A percentile compares a stretch with the other conserved stretches of the same genome.
These are phyloP conservation scores for Ondatra zibethicus DNA, from an alignment of 2,113 vertebrate genomes.

Conservation along the genomic window DNA sequence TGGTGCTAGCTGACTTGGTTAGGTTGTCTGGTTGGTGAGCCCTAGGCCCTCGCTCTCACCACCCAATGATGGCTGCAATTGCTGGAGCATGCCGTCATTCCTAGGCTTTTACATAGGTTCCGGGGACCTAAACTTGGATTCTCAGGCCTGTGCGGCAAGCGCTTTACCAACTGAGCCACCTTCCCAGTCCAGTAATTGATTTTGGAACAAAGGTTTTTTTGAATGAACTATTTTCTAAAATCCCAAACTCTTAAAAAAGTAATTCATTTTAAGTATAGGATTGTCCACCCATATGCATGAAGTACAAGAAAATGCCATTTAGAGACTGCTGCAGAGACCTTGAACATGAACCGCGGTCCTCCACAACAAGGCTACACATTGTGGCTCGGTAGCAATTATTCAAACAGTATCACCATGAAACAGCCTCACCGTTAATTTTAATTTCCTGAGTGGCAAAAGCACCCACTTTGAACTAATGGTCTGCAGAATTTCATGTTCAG, in stretches of 20 bases:
- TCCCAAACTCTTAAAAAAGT: neutral
- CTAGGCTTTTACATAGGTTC: neutral
- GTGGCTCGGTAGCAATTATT: neutral
- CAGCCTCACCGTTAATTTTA: neutral
- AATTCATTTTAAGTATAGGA: neutral
- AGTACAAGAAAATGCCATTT: slow-evolving; percentile 23
- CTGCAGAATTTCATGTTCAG: neutral
- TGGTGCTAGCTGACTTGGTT: neutral
- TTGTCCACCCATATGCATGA: neutral
- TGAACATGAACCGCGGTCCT: neutral
- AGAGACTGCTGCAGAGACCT: neutral
- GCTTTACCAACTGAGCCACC: neutral
- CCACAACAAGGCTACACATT: neutral
- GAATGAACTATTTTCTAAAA: neutral
- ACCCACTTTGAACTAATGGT: slow-evolving; percentile 34
- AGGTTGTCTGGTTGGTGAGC: neutral
- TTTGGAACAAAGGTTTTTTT: neutral
- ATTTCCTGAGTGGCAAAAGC: slow-evolving; percentile 46
- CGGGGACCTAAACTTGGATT: neutral
- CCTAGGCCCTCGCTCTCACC: no score
- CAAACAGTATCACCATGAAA: neutral
- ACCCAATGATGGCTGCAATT: no score
- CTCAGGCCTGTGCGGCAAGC: no score
- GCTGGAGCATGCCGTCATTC: fast-evolving
- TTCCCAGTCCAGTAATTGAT: neutral